Conservation (phyloP, 2,797 vertebrate genomes). For the Jordanella pulchra region DNA sequence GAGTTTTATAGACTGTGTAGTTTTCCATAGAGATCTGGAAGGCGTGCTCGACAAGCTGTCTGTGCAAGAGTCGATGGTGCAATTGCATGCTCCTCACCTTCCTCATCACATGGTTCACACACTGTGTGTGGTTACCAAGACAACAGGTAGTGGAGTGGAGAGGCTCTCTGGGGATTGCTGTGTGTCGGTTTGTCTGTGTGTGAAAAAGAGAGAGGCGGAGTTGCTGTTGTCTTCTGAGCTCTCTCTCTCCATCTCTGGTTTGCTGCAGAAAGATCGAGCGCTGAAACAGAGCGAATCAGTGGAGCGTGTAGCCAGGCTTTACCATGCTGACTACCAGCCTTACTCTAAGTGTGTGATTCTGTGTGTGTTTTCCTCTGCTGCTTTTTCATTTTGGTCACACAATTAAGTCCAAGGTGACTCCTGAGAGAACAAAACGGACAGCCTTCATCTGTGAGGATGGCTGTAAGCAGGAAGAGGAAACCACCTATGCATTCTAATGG, state of each 20-base stretch:
- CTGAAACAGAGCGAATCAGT: conserved; percentile 52
- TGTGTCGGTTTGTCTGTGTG: conserved; percentile 24
- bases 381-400: conserved; percentile 35
- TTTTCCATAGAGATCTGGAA: conserved; percentile 38
- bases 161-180: conserved; percentile 67
- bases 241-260: conserved; percentile 41
- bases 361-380: conserved; percentile 23
- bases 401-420: conserved; percentile 78
- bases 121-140: conserved; percentile 82
- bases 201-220: conserved; percentile 32
- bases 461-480: conserved; percentile 2
- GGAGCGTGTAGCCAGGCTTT: conserved; percentile 62
- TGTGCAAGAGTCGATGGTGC: conserved; percentile 58
- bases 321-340: conserved; percentile 51
- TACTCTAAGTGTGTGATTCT: conserved; percentile 33
- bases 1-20: conserved; percentile 30
- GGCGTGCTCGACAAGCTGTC: conserved; percentile 27
- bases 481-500: conserved; percentile 17
- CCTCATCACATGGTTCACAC: conserved; percentile 79
- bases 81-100: conserved; percentile 74
- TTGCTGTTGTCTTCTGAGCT: conserved; percentile 59
- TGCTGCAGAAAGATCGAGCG: conserved; percentile 64
- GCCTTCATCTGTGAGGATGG: conserved; percentile 41
- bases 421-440: conserved; percentile 44
- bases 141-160: conserved; percentile 82